Conservation (phyloP, 2,888 invertebrate species). For the Oasisia sp. region DNA sequence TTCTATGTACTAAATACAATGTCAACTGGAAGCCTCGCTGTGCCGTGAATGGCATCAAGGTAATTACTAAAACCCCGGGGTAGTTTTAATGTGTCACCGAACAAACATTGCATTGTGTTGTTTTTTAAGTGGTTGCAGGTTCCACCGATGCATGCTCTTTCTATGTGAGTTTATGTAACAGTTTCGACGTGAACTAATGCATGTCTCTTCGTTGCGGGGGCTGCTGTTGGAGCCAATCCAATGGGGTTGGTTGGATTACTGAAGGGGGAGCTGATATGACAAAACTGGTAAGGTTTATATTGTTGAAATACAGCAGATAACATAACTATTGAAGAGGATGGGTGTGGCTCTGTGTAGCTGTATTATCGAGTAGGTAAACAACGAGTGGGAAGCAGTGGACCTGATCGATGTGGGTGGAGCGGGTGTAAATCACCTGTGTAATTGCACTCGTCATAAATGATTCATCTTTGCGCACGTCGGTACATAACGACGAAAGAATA, state of each 20-base stretch:
- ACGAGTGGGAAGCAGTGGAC: not conserved
- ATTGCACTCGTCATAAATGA: not conserved
- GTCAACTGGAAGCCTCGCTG: not conserved
- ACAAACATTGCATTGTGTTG: not conserved
- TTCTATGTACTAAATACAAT: not conserved
- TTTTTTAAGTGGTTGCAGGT: not conserved
- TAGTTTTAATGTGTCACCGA: not conserved
- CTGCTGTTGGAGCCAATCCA: not conserved
- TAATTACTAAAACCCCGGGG: not conserved
- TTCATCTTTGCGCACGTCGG: too few relatives aligned
- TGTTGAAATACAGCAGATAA: not conserved
- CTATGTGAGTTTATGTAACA: not conserved
- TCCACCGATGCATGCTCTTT: not conserved
- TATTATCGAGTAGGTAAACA: not conserved
- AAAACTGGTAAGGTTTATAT: not conserved
- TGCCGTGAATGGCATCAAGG: not conserved
- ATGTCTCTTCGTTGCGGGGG: not conserved
- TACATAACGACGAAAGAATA: too few relatives aligned
- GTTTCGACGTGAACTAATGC: not conserved
- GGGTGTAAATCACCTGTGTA: not conserved
- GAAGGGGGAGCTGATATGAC: not conserved
- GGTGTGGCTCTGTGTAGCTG: not conserved
- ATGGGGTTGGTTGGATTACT: not conserved
- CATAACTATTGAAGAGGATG: not conserved
- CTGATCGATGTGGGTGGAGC: not conserved